Evolutionary conservation across 2,113 vertebrate species (phyloP).

Genomic region (Stegastes partitus): DNA sequence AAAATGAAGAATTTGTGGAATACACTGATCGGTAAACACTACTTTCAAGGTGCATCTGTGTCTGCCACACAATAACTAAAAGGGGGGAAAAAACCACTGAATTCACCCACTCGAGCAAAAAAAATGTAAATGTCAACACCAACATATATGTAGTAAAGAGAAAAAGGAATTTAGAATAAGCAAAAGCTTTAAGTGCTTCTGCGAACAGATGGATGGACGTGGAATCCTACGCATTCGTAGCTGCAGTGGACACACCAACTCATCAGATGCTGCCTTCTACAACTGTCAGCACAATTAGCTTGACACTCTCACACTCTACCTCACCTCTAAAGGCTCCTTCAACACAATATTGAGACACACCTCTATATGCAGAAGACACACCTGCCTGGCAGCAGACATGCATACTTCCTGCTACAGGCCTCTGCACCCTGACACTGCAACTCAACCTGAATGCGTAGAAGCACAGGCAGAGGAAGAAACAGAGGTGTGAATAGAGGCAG

Average conservation of each 20-base stretch:
- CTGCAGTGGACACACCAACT: conserved; percentile 35
- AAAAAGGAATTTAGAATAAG: neutral
- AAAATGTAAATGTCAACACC: neutral
- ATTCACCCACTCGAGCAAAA: neutral
- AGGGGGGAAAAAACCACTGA: neutral
- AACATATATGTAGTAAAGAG: neutral
- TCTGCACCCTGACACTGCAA: conserved; percentile 7
- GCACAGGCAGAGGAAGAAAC: neutral
- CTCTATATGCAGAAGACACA: conserved; percentile 38
- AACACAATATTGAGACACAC: conserved; percentile 51
- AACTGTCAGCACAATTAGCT: conserved; percentile 67
- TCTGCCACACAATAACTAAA: neutral
- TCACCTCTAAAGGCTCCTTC: conserved; percentile 72
- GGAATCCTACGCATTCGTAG: conserved; percentile 55
- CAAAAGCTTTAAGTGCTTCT: conserved; percentile 65
- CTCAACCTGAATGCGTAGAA: conserved; percentile 8
- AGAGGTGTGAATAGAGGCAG: neutral
- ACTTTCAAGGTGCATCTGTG: neutral
- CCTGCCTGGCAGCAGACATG: conserved; percentile 30
- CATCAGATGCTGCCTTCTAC: conserved; percentile 41
- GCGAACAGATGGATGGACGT: conserved; percentile 68
- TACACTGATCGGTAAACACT: neutral
- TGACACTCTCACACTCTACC: conserved; percentile 69
- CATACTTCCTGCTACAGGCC: neutral
- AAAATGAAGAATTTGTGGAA: conserved; percentile 15